Evolutionary conservation across 2,113 vertebrate species (phyloP).

Genomic region (Galeopterus variegatus): DNA sequence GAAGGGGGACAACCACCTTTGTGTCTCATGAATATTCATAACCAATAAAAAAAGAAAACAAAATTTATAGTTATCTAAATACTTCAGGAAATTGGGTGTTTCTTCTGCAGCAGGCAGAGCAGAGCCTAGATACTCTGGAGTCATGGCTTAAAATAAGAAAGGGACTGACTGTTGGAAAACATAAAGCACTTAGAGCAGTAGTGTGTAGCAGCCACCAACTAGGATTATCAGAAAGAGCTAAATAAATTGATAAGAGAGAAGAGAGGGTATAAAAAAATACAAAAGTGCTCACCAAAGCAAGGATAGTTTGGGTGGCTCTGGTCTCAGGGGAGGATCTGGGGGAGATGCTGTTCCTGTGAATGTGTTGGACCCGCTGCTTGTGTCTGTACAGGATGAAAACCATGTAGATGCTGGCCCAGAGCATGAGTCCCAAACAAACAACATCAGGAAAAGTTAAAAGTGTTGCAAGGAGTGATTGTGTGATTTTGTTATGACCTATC

Average conservation of each 20-base stretch:
- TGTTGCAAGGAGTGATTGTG: too few species aligned
- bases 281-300: background rate
- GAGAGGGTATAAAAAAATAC: background rate
- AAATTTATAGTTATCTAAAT: too few species aligned
- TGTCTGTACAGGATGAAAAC: background rate
- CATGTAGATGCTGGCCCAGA: background rate
- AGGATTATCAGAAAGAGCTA: too few species aligned
- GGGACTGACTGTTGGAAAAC: background rate
- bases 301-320: background rate
- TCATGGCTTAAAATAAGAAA: background rate
- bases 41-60: too few species aligned
- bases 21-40: too few species aligned
- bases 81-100: too few species aligned
- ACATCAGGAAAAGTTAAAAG: background rate
- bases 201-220: background rate
- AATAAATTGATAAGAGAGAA: background rate
- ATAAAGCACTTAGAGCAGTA: background rate
- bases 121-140: background rate
- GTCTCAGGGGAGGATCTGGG: background rate
- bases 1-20: too few species aligned
- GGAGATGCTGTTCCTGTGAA: background rate
- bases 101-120: background rate
- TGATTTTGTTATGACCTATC: fast-evolving
- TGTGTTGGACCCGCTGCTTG: background rate
- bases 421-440: background rate